These are phyloP conservation scores for Kryptopterus vitreolus DNA, from an alignment of 2,797 vertebrate species.

Conservation along the genomic window DNA sequence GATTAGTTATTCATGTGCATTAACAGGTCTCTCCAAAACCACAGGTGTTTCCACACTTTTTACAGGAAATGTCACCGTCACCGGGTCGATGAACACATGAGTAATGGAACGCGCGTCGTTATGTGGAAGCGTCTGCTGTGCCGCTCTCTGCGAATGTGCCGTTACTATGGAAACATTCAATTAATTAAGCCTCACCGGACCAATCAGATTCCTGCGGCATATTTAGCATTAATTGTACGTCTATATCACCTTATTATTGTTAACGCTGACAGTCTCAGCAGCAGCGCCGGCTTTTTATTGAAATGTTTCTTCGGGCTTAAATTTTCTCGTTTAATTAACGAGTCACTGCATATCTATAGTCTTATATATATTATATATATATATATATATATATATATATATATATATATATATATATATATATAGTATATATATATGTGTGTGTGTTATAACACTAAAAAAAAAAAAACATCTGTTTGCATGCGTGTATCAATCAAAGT, in stretches of 20 bases:
- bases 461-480: too few species aligned
- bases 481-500: too few species aligned
- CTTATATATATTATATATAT: too few species aligned
- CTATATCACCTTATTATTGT: not conserved
- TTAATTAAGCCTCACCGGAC: not conserved
- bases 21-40: too few species aligned
- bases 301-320: not conserved
- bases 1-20: too few species aligned
- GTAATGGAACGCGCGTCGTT: too few species aligned
- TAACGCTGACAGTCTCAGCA: not conserved
- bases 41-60: too few species aligned
- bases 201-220: not conserved
- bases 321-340: not conserved
- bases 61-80: not conserved
- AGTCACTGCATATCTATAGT: not conserved
- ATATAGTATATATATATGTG: too few species aligned
- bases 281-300: not conserved
- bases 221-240: not conserved
- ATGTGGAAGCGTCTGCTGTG: not conserved
- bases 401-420: too few species aligned
- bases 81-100: too few species aligned
- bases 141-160: not conserved
- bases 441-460: too few species aligned
- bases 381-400: too few species aligned
- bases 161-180: not conserved